Evolutionary conservation across 2,888 invertebrate genomes (phyloP).

Genomic region (Parasteatoda lunata): DNA sequence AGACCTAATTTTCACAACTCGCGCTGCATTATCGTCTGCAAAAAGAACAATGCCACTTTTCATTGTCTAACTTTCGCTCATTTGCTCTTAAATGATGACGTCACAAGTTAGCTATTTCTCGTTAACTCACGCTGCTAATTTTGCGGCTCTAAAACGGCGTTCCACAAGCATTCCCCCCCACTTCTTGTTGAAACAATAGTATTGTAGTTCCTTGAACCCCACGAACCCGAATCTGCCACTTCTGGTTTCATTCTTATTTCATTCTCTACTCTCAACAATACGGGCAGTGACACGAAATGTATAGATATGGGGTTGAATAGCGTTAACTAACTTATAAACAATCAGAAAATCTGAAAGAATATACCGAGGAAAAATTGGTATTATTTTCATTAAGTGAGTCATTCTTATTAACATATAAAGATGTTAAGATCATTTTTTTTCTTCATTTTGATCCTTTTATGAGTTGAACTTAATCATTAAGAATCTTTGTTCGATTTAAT

Average conservation of each 20-base stretch:
- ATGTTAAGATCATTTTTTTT: too few relatives aligned
- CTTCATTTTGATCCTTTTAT: too few relatives aligned
- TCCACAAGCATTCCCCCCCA: conserved; percentile 4
- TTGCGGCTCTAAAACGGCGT: conserved; percentile 24
- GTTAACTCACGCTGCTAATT: conserved; percentile 32
- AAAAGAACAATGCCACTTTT: not conserved
- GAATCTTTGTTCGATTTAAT: too few relatives aligned
- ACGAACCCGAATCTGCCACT: conserved; percentile 39
- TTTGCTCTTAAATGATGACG: conserved; percentile 13
- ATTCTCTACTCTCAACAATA: conserved; percentile 26
- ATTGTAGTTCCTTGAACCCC: conserved; percentile 59
- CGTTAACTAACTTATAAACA: conserved; percentile 31
- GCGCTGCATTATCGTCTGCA: not conserved
- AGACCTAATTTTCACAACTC: not conserved
- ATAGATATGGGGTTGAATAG: conserved; percentile 34
- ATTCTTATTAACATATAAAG: too few relatives aligned
- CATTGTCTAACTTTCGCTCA: not conserved
- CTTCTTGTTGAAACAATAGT: conserved; percentile 43
- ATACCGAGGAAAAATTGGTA: not conserved
- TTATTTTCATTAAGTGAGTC: not conserved
- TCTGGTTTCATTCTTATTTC: conserved; percentile 48
- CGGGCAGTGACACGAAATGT: conserved; percentile 61
- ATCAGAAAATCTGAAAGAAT: not conserved
- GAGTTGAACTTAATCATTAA: too few relatives aligned
- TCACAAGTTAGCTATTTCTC: conserved; percentile 32